Conservation (phyloP, 2,888 invertebrate species). For the Erynnis tages region DNA sequence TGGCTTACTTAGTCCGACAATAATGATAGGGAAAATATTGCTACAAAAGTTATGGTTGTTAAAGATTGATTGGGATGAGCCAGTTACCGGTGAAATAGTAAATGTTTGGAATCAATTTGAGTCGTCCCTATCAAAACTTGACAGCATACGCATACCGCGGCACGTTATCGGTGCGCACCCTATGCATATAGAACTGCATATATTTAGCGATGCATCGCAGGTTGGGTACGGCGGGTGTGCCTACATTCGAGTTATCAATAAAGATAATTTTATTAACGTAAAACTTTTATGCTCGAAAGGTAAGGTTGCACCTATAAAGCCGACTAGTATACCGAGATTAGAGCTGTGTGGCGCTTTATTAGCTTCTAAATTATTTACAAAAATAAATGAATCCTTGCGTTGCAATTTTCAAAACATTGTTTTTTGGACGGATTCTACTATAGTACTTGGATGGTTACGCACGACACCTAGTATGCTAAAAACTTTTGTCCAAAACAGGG, state of each 20-base stretch:
- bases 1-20: constrained; percentile 31
- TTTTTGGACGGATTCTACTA: constrained; percentile 37
- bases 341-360: constrained; percentile 38
- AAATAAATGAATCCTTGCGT: constrained; percentile 27
- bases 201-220: constrained; percentile 34
- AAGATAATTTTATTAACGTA: constrained; percentile 13
- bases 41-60: constrained; percentile 29
- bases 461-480: constrained; percentile 35
- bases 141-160: constrained; percentile 17
- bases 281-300: constrained; percentile 38
- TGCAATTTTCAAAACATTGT: constrained; percentile 25
- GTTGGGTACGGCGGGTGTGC: constrained; percentile 35
- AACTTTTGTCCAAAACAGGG: constrained; percentile 35
- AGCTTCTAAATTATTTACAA: constrained; percentile 31
- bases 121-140: background rate
- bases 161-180: constrained; percentile 12
- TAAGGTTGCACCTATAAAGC: constrained; percentile 34
- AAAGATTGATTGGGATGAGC: constrained; percentile 29
- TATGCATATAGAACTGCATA: constrained; percentile 25
- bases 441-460: constrained; percentile 35
- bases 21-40: constrained; percentile 27
- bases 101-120: constrained; percentile 7
- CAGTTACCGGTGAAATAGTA: constrained; percentile 17
- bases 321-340: constrained; percentile 36
- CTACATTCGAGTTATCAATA: constrained; percentile 31